Base-by-base conservation (phyloP, 2,113 vertebrate species). In the Paracanthobrama guichenoti region DNA sequence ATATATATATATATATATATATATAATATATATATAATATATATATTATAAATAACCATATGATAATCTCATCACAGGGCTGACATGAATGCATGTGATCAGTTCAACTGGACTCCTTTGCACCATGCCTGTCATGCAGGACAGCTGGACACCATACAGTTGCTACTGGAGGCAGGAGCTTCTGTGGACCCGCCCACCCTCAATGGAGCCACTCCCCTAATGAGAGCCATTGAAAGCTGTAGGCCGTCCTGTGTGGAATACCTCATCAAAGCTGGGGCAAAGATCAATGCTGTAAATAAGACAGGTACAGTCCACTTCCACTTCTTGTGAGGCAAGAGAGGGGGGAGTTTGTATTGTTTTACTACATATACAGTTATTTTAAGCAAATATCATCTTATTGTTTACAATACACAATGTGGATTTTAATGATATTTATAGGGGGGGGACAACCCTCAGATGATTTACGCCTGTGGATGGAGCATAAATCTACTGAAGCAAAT, bases 41-140 rank as follows among this genome's bases (percentile, higher is more conserved):
- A 31, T 31, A 31, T 31, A 31, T 35, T 0, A 8, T 3, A 46
- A 18, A 35, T 35, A 35, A n/a, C 22, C 20, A 46, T 13, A 28
- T 9, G 3, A 46, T 28, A 12, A 53, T 53, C 22, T 31, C 44
- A 20, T 48, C 4, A 6, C 87, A 88, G 87, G 76, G 87, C 87
- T 50, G 87, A 88, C 9, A 50, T 85, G 26, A 88, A 85, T 0
- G 81, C 90, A 11, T 90, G 89, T 18, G 98, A 99, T 89, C 97
- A 98, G 93, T 97, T 98, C 90, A 79, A 92, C 85, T 99, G 98
- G 98, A 98, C 96, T 5, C 94, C 98, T 0, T 95, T 99, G n/a
- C 98, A 99, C 80, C 96, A 98, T 0, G 98, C 98, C 0, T 97
- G 96, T 86, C 94, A 96, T 0, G 94, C 95, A 0, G 98, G 98